Evolutionary conservation across 2,888 invertebrate species (phyloP), one percentile per base, ranked within the genome.

Genomic region (Diachrysia chrysitis): DNA sequence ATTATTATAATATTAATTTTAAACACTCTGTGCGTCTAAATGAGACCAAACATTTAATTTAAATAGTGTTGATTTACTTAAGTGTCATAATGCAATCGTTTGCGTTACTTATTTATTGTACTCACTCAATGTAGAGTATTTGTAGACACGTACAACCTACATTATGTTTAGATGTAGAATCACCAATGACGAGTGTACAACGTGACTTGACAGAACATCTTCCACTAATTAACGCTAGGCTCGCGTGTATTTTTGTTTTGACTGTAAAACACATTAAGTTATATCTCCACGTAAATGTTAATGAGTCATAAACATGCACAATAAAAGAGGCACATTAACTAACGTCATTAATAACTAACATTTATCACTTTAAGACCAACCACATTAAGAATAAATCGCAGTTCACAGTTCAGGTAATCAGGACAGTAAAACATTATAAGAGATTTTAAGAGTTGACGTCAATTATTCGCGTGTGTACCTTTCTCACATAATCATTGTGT

Each of bases 311-410:
- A 74, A 62, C 19, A n/a, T 23, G 14, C 23, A 65, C 46, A 75
- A 65, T 75, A 65, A 69, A 75, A 62, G 51, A 46, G 51, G 60
- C 37, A 32, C 42, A 37, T 25, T 62, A 42, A 63, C 32, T 53
- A 62, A 35, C 21, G 12, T 37, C 54, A 17, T 60, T 60, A 72
- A 74, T 69, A 32, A 59, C 48, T 9, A 21, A 46, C 16, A 53
- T 69, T 73, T 69, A 60, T 54, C 48, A 69, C 25, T 48, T 0
- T 57, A 32, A 51, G 10, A 35, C 35, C 55, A 12, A 73, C 57
- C 46, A 35, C 19, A 19, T 25, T 23, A 17, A 37, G 48, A 29
- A n/a, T 29, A 17, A 17, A 21, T 10, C 48, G 48, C 21, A 48
- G 48, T 17, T 19, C 17, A 17, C 19, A 17, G 46, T 3, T 16